phyloP scores from a whole-genome alignment of 2,113 vertebrate species.

The Neomonachus schauinslandi region DNA sequence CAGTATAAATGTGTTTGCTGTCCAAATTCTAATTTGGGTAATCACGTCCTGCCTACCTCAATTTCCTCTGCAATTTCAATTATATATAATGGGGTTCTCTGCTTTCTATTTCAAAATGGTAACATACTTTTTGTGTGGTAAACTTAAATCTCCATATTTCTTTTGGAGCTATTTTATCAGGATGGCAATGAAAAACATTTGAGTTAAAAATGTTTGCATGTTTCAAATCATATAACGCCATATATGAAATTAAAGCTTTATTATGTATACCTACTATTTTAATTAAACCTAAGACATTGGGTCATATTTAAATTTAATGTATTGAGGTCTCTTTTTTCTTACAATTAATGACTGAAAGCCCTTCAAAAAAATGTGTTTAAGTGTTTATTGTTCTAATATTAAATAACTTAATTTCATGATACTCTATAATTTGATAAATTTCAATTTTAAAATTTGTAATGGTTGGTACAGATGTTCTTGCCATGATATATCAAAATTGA shows the following conservation, averaged over 20 bases:
- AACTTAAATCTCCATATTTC: constrained; percentile 9
- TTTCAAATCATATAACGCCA: background rate
- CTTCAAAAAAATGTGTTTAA: background rate
- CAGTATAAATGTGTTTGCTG: constrained; percentile 63
- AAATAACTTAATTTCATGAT: background rate
- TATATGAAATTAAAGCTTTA: background rate
- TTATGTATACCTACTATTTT: background rate
- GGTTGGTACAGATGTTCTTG: background rate
- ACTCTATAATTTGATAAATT: background rate
- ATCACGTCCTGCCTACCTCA: constrained; percentile 62
- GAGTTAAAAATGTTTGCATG: background rate
- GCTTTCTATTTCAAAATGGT: constrained; percentile 33
- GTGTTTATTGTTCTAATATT: background rate
- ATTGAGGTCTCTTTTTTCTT: background rate
- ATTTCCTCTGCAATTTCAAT: constrained; percentile 69
- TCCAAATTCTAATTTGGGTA: constrained; percentile 74
- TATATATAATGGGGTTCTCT: constrained; percentile 42
- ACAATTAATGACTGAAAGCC: background rate
- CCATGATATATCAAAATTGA: background rate
- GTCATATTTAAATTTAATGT: background rate
- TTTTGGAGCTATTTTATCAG: constrained; percentile 22
- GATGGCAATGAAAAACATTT: constrained; percentile 1
- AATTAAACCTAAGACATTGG: background rate
- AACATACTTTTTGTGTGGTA: background rate
- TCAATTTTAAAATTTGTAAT: background rate